phyloP scores from a whole-genome alignment of 2,797 vertebrate genomes.

The Takifugu rubripes region DNA sequence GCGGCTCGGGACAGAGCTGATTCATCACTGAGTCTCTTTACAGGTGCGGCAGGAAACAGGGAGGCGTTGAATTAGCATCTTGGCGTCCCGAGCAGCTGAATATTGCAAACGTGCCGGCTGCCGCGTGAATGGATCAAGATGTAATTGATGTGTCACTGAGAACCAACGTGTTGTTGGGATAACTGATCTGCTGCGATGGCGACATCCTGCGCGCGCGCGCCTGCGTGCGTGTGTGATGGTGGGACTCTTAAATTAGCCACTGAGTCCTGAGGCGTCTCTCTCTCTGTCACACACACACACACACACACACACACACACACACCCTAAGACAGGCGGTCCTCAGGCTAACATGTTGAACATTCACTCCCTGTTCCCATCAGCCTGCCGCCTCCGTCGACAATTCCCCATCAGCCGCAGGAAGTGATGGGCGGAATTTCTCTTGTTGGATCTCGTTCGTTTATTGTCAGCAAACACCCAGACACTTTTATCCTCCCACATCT shows the following conservation, averaged over 20 bases:
- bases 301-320: too few species aligned
- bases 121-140: conserved; percentile 36
- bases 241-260: conserved; percentile 26
- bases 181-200: conserved; percentile 9
- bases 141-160: conserved; percentile 30
- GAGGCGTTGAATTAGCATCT: too few species aligned
- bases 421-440: conserved; percentile 23
- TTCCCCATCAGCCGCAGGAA: conserved; percentile 33
- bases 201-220: neutral
- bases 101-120: conserved; percentile 11
- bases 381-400: conserved; percentile 42
- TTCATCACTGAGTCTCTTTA: too few species aligned
- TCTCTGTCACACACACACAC: neutral
- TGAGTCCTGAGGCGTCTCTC: conserved; percentile 16
- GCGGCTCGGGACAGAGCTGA: too few species aligned
- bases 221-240: conserved; percentile 6
- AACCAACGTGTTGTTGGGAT: conserved; percentile 17
- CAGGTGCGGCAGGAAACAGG: too few species aligned
- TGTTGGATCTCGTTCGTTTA: neutral
- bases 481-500: too few species aligned
- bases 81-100: conserved; percentile 6
- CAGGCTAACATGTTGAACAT: conserved; percentile 28
- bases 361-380: conserved; percentile 63
- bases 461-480: too few species aligned
- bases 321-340: conserved; percentile 7